Conservation (phyloP, 2,797 vertebrate species). For the Loriculus beryllinus region DNA sequence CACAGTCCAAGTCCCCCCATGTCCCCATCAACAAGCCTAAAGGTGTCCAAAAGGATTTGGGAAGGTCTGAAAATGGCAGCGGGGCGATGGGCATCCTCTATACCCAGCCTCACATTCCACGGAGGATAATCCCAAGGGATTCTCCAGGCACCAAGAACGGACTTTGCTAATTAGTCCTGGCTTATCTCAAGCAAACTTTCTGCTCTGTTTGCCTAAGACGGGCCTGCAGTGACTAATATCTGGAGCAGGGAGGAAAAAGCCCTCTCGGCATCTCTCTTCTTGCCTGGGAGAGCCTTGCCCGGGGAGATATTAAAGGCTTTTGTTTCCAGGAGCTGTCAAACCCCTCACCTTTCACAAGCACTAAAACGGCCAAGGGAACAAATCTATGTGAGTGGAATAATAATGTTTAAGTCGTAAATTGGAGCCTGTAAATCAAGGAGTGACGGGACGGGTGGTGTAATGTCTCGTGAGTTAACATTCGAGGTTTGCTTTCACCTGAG, state of each 20-base stretch:
- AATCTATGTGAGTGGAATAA: slow-evolving; percentile 31
- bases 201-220: background rate
- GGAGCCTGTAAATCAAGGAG: slow-evolving; percentile 52
- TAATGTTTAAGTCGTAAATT: slow-evolving; percentile 54
- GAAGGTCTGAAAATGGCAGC: fast-evolving
- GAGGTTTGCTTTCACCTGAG: slow-evolving; percentile 62
- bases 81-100: background rate
- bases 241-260: background rate
- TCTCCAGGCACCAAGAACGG: background rate
- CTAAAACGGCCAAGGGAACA: slow-evolving; percentile 30
- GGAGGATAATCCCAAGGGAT: background rate
- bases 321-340: slow-evolving; percentile 69
- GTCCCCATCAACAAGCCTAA: background rate
- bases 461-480: slow-evolving; percentile 19
- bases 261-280: slow-evolving; percentile 1
- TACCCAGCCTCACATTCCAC: background rate
- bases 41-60: background rate
- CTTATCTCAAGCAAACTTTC: background rate
- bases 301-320: slow-evolving; percentile 37
- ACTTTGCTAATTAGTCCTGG: background rate
- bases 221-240: background rate
- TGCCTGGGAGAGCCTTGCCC: slow-evolving; percentile 8
- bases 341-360: slow-evolving; percentile 67
- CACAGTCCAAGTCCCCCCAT: too few species aligned
- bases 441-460: background rate